Conservation (phyloP, 2,113 vertebrate genomes). For the Caranx melampygus region DNA sequence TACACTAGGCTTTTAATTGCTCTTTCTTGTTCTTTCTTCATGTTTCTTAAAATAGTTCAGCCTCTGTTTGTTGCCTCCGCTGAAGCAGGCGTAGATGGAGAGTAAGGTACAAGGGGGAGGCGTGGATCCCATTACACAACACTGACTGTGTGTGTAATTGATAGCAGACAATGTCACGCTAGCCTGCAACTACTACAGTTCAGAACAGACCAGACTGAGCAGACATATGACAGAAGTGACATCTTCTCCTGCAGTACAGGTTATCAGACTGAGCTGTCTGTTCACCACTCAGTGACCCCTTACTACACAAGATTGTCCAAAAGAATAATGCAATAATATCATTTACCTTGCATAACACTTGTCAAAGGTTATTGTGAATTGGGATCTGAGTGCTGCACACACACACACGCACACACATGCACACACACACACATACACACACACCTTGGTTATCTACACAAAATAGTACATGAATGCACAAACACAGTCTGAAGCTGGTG, state of each 20-base stretch:
- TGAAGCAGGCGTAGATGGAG: not conserved
- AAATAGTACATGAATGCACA: not conserved
- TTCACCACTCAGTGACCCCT: no score
- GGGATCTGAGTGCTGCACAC: not conserved
- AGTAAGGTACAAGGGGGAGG: conserved; percentile 9
- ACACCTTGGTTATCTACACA: no score
- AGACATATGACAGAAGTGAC: not conserved
- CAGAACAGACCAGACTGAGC: not conserved
- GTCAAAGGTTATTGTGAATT: not conserved
- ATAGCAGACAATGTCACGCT: conserved; percentile 31
- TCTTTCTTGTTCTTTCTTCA: conserved; percentile 1
- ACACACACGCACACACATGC: no score
- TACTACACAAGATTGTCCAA: no score
- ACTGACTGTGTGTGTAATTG: conserved; percentile 25
- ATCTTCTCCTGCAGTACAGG: not conserved
- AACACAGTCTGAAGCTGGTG: not conserved
- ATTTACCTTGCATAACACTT: no score
- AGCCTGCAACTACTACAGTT: conserved; percentile 16
- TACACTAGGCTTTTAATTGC: conserved; percentile 16
- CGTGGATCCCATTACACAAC: conserved; percentile 52
- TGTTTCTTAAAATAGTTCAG: conserved; percentile 39
- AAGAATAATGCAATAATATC: no score
- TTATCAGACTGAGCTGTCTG: not conserved
- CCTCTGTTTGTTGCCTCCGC: conserved; percentile 4
- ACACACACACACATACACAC: no score